phyloP scores from a whole-genome alignment of 2,888 invertebrate species.

The Ornithoptera priamus region DNA sequence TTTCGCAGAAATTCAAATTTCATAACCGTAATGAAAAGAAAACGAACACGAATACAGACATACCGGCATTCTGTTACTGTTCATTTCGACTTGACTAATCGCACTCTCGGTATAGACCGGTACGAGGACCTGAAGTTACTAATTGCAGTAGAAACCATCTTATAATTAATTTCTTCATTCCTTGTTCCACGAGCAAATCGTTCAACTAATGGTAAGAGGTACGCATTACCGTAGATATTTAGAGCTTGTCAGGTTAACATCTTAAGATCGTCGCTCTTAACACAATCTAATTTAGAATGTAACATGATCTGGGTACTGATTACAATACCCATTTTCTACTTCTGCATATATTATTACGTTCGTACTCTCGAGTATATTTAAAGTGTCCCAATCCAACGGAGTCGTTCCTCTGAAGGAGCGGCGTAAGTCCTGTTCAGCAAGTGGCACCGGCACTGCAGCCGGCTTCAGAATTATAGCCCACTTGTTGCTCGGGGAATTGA shows the following conservation, averaged over 20 bases:
- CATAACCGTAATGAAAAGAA: conserved; percentile 42
- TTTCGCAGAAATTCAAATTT: conserved; percentile 55
- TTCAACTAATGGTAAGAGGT: too few relatives aligned
- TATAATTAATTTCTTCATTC: too few relatives aligned
- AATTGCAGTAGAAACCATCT: conserved; percentile 30
- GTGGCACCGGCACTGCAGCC: conserved; percentile 52
- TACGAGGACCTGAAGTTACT: conserved; percentile 38
- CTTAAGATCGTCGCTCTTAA: too few relatives aligned
- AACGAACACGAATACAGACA: conserved; percentile 41
- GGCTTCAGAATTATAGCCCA: conserved; percentile 77
- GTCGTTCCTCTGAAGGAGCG: conserved; percentile 25
- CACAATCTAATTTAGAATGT: too few relatives aligned
- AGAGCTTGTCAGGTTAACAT: too few relatives aligned
- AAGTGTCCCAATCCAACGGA: conserved; percentile 26
- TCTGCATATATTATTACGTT: not conserved
- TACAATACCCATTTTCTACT: too few relatives aligned
- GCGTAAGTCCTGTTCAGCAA: conserved; percentile 47
- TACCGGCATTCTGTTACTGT: conserved; percentile 35
- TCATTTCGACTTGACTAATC: conserved; percentile 41
- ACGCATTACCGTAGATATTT: too few relatives aligned
- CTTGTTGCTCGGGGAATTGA: conserved; percentile 78
- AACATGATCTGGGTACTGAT: too few relatives aligned
- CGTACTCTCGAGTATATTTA: conserved; percentile 19
- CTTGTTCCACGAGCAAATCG: too few relatives aligned
- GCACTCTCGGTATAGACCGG: conserved; percentile 26